Evolutionary conservation across 2,888 invertebrate genomes (phyloP).

Genomic region (Taphrorychus bicolor): DNA sequence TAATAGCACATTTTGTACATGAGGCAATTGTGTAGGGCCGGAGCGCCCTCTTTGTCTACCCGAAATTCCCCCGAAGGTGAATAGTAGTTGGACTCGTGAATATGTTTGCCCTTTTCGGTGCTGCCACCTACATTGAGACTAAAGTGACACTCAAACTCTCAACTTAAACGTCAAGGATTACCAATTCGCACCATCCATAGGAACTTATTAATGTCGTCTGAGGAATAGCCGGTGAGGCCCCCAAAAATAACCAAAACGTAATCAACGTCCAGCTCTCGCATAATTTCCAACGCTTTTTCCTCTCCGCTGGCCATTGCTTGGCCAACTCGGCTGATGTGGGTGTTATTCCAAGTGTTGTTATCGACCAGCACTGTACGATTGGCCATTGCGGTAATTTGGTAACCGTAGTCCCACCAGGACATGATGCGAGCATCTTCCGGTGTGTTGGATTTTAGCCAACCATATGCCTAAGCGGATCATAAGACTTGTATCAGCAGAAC

Average conservation of each 20-base stretch:
- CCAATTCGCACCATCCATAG: constrained; percentile 96
- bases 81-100: constrained; percentile 97
- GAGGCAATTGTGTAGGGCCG: constrained; percentile 90
- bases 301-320: constrained; percentile 99
- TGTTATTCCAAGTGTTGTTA: constrained; percentile 99
- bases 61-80: constrained; percentile 95
- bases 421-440: constrained; percentile 94
- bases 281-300: constrained; percentile 97
- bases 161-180: constrained; percentile 9
- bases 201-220: constrained; percentile 99
- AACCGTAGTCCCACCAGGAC: constrained; percentile 99
- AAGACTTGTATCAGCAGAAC: neutral
- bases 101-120: constrained; percentile 92
- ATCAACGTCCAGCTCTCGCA: constrained; percentile 96
- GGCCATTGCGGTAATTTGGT: constrained; percentile 99
- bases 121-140: constrained; percentile 74
- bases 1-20: constrained; percentile 99
- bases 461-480: constrained; percentile 65
- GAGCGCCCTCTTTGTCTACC: constrained; percentile 93
- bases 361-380: constrained; percentile 96
- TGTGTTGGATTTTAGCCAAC: constrained; percentile 97
- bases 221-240: constrained; percentile 97
- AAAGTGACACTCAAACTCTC: neutral
- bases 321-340: constrained; percentile 94
- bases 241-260: constrained; percentile 99